phyloP scores from a whole-genome alignment of 23 tunicate species.

The Clavelina lepadiformis region DNA sequence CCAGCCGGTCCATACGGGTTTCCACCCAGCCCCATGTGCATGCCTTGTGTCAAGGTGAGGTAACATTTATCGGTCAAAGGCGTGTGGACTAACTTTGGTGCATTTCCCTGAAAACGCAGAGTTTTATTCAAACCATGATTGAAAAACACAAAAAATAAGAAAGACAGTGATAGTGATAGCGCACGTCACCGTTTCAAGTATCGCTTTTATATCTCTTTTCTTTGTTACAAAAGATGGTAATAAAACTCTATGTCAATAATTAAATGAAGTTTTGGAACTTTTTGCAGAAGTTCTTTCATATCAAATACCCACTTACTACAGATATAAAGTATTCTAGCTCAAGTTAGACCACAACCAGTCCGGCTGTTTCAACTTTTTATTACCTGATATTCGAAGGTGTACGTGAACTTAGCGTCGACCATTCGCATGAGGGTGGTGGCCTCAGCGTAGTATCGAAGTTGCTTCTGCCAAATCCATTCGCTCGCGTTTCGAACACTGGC shows the following conservation, averaged over 20 bases:
- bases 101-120: conserved; percentile 51
- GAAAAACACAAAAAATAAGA: background rate
- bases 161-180: background rate
- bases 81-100: conserved; percentile 89
- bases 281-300: no score
- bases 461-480: conserved; percentile 96
- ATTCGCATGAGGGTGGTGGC: conserved; percentile 42
- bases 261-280: no score
- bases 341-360: no score
- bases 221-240: no score
- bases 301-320: no score
- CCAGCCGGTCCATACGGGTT: conserved; percentile 99
- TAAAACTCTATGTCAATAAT: no score
- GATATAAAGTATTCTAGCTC: no score
- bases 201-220: no score
- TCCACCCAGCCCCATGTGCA: conserved; percentile 95
- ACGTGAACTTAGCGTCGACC: conserved; percentile 84
- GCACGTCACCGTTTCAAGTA: background rate
- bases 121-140: background rate
- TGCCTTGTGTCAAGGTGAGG: conserved; percentile 92
- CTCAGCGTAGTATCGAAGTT: conserved; percentile 58
- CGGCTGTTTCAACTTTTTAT: no score
- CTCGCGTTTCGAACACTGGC: conserved; percentile 10
- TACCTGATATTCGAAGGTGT: conserved; percentile 94
- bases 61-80: conserved; percentile 96